Conservation (phyloP, 2,797 vertebrate species). For the Siniperca undulata region DNA sequence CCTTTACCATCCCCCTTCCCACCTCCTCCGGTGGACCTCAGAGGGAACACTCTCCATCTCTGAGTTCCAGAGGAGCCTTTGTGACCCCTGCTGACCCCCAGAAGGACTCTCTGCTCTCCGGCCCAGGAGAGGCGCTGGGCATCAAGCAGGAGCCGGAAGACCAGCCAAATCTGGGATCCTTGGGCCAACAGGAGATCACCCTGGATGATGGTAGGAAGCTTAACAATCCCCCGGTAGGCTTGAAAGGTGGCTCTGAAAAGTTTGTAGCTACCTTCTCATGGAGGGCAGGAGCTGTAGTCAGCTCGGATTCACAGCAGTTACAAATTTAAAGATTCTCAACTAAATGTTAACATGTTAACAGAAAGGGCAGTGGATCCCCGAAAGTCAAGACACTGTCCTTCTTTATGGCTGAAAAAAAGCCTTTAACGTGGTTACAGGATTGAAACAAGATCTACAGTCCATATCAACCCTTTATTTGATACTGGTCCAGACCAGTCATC, state of each 20-base stretch:
- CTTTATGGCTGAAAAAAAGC: background rate
- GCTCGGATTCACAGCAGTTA: too few species aligned
- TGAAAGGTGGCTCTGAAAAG: background rate
- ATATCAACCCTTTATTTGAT: too few species aligned
- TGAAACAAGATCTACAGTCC: too few species aligned
- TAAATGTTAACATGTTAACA: too few species aligned
- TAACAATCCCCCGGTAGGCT: background rate
- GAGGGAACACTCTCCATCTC: slow-evolving; percentile 78
- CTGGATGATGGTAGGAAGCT: slow-evolving; percentile 94
- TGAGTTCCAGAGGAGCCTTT: slow-evolving; percentile 74
- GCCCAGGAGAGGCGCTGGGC: slow-evolving; percentile 76
- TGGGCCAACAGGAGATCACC: slow-evolving; percentile 94
- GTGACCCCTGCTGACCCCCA: slow-evolving; percentile 73
- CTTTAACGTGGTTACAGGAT: too few species aligned
- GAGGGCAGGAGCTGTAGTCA: too few species aligned
- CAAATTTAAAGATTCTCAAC: too few species aligned
- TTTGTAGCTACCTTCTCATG: background rate
- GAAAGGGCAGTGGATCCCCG: too few species aligned
- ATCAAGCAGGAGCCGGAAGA: slow-evolving; percentile 93
- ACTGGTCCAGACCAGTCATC: too few species aligned
- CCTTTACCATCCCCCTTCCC: background rate
- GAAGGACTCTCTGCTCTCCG: slow-evolving; percentile 80
- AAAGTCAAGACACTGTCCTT: background rate
- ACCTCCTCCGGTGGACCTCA: slow-evolving; percentile 68
- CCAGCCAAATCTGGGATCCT: slow-evolving; percentile 83